Percentiles rank a stretch among this genome's conserved stretches.
Evolutionary conservation across 92 coral and sea anemone species (phyloP).

Genomic region (Nematostella vectensis): DNA sequence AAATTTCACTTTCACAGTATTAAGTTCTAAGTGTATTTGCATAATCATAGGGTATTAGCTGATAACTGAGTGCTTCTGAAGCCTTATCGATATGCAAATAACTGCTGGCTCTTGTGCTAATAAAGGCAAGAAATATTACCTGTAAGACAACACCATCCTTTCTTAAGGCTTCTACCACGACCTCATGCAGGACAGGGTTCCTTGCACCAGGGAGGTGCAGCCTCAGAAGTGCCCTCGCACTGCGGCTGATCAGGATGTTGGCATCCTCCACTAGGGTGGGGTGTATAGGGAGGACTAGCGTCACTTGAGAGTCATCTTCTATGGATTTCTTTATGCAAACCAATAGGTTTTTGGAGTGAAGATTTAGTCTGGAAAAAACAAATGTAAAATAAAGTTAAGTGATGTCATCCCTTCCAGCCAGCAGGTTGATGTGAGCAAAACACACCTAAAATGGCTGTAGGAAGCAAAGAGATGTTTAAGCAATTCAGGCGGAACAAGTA

Average conservation of each 20-base stretch:
- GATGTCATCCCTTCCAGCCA: no score
- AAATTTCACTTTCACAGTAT: no score
- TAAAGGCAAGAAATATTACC: constrained; percentile 25
- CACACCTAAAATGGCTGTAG: no score
- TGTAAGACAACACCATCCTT: constrained; percentile 49
- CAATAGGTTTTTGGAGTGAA: constrained; percentile 56
- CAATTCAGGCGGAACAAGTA: no score
- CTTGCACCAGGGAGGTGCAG: constrained; percentile 33
- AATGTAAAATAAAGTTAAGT: not conserved
- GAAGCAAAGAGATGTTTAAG: no score
- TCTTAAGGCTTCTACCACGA: constrained; percentile 58
- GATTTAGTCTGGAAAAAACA: constrained; percentile 65
- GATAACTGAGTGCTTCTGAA: no score
- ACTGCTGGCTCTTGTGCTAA: no score
- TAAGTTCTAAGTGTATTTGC: no score
- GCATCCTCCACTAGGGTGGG: constrained; percentile 73
- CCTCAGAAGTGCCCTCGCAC: constrained; percentile 58
- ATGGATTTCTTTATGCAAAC: constrained; percentile 34
- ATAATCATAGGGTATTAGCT: no score
- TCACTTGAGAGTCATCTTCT: constrained; percentile 29
- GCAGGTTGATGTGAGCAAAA: no score
- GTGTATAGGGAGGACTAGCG: constrained; percentile 55
- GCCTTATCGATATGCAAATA: no score
- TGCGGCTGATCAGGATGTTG: constrained; percentile 61
- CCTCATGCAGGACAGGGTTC: constrained; percentile 53